Base-by-base conservation (phyloP, 2,797 vertebrate species). In the Cuniculus paca region DNA sequence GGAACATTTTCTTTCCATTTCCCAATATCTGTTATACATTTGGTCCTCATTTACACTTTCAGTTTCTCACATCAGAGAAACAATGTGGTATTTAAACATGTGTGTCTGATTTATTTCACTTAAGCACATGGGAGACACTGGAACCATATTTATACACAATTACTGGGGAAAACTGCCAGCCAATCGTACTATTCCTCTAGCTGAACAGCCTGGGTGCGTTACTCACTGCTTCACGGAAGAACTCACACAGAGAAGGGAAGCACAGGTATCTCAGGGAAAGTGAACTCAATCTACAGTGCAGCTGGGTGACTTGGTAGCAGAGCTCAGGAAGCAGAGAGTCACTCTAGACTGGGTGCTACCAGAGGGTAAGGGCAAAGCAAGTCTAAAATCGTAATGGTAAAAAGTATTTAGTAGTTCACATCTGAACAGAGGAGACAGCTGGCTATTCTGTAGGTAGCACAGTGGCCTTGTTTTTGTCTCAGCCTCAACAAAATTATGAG, bases 401-500 rank as follows among this genome's bases (percentile, higher is more conserved):
- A 85, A 68, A 61, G 24, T 4, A 88, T 42, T 92, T 50, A 48
- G 42, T 14, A 45, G 72, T 48, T 26, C n/a, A 86, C 52, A 86
- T 90, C 52, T 79, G 68, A 78, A 81, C 68, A 12, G 82, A 20
- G 17, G 75, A 86, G 31, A 34, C 70, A 2, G 60, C 39, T 75
- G 10, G 28, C n/a, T 56, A 90, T 74, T 88, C 39, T 65, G 65
- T 36, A 65, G 72, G n/a, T 39, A 93, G 39, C 48, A 88, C 12
- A 87, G 22, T n/a, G 86, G 68, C 74, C n/a, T 60, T 91, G 39
- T 13, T 96, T 87, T 79, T 91, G 39, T 72, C 60, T 79, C 20
- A 58, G 63, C 72, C 78, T 77, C 45, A 36, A 80, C 20, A 9
- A 94, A 88, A 89, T 74, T 65, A 88, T 16, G 31, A 81, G 36